These are phyloP conservation scores for Colius striatus DNA, from an alignment of 2,113 vertebrate genomes.

Conservation along the genomic window DNA sequence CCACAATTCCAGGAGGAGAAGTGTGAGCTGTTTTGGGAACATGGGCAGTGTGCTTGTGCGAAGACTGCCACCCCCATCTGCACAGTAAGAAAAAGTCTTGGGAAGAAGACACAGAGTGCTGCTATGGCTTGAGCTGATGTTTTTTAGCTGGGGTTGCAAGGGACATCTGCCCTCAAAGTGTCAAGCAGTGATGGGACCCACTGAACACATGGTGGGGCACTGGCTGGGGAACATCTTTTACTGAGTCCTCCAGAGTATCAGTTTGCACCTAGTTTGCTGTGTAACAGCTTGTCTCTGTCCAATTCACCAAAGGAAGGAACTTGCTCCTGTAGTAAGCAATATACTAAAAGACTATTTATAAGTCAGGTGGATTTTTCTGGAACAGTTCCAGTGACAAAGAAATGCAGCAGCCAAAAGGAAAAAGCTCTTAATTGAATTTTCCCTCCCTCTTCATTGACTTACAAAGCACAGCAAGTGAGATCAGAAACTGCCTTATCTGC, in stretches of 20 bases:
- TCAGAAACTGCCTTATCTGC: neutral
- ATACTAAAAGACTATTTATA: neutral
- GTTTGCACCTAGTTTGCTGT: neutral
- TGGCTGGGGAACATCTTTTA: neutral
- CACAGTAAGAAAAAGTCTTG: neutral
- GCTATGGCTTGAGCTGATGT: neutral
- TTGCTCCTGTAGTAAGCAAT: neutral
- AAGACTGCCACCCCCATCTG: neutral
- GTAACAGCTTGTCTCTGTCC: neutral
- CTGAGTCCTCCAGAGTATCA: neutral
- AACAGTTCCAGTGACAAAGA: neutral
- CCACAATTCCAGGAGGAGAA: neutral
- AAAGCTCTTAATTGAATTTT: conserved; percentile 11
- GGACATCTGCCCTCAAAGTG: neutral
- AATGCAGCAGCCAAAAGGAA: neutral
- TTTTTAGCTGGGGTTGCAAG: neutral
- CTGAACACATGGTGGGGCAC: rapidly evolving
- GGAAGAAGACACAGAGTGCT: neutral
- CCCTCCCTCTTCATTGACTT: neutral
- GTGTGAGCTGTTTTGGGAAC: neutral
- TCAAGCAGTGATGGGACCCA: rapidly evolving
- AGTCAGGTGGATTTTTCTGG: neutral
- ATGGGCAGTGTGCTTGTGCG: rapidly evolving
- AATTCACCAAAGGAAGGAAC: neutral
- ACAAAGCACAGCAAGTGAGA: neutral